These are phyloP conservation scores for Xyrauchen texanus DNA, from an alignment of 2,113 vertebrate genomes.

Conservation along the genomic window DNA sequence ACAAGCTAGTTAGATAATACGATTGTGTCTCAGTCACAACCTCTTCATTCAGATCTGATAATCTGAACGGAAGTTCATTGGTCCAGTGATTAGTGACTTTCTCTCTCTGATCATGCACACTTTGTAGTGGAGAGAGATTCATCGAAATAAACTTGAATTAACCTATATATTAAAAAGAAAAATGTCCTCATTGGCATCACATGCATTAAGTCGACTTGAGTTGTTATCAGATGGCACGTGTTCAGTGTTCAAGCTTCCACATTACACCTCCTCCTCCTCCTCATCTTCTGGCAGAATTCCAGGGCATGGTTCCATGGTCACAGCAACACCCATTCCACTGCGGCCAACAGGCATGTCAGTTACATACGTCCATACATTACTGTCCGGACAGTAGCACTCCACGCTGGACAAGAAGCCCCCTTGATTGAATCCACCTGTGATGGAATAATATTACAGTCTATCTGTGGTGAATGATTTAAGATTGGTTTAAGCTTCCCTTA, in stretches of 20 bases:
- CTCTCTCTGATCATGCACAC: conserved; percentile 1
- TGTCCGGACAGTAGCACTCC: conserved; percentile 75
- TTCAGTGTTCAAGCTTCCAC: neutral
- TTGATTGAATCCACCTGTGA: conserved; percentile 79
- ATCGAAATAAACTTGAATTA: neutral
- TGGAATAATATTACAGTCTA: neutral
- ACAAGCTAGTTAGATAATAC: neutral
- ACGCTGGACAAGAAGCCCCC: conserved; percentile 77
- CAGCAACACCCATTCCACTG: conserved; percentile 80
- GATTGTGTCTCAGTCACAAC: neutral
- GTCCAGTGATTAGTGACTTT: conserved; percentile 9
- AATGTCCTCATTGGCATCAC: conserved; percentile 8
- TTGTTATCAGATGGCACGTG: conserved; percentile 11
- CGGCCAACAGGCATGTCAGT: conserved; percentile 72
- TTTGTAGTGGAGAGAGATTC: neutral
- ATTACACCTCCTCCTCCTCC: conserved; percentile 47
- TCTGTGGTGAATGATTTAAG: too few species aligned
- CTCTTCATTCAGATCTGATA: conserved; percentile 3
- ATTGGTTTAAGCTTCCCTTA: too few species aligned
- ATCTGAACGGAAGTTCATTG: neutral
- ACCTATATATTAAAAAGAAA: neutral
- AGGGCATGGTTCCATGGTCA: conserved; percentile 84
- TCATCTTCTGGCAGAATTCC: conserved; percentile 67
- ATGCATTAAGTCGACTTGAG: conserved; percentile 4
- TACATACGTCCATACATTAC: conserved; percentile 72